These are phyloP conservation scores for Otus sunia DNA, from an alignment of 2,113 vertebrate species.

Conservation along the genomic window DNA sequence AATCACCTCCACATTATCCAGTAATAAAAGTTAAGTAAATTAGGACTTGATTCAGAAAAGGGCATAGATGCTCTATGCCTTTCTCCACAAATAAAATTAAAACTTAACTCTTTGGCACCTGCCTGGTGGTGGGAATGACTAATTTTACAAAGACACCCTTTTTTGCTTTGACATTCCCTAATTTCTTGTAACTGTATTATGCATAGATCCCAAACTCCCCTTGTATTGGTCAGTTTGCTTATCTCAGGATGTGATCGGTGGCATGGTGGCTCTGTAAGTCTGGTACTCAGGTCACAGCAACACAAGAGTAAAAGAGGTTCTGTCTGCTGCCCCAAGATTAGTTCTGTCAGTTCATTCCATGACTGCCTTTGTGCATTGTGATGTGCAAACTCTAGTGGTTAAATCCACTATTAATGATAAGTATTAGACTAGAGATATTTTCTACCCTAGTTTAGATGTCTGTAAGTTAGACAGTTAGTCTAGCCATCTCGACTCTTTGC, in stretches of 20 bases:
- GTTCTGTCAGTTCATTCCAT: background rate
- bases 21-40: background rate
- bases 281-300: background rate
- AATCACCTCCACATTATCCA: no score
- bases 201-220: background rate
- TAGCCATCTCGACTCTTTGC: background rate
- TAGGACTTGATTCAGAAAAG: background rate
- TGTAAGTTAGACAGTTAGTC: background rate
- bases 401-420: background rate
- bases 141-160: background rate
- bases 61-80: background rate
- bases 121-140: background rate
- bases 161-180: background rate
- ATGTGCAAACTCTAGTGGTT: background rate
- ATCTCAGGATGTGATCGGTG: background rate
- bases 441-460: background rate
- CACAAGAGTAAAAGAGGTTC: background rate
- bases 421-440: background rate
- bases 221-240: background rate
- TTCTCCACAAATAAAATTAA: background rate
- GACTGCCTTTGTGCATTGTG: background rate
- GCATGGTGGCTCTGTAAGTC: background rate
- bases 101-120: background rate
- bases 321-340: background rate
- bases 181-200: background rate